phyloP scores from a whole-genome alignment of 2,113 vertebrate genomes.

The Anoura caudifer region DNA sequence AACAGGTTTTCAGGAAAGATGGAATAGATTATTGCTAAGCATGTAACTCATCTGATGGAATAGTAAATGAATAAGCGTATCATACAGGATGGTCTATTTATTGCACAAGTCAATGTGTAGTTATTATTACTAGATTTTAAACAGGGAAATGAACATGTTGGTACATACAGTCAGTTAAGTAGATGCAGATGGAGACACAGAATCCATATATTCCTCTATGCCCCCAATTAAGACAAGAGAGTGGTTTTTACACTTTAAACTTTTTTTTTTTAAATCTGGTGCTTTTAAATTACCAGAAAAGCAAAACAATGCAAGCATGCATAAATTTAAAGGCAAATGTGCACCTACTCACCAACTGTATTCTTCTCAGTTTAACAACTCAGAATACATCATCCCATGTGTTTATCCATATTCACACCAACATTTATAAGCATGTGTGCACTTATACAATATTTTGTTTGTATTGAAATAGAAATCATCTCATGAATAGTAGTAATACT shows the following conservation, averaged over 20 bases:
- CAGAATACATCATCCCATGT: neutral
- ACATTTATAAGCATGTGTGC: neutral
- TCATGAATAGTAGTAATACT: neutral
- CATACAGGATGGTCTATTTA: neutral
- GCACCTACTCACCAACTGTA: neutral
- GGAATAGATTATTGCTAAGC: neutral
- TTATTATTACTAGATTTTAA: neutral
- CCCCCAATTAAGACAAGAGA: neutral
- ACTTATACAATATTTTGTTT: neutral
- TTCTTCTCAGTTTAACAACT: neutral
- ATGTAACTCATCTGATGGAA: neutral
- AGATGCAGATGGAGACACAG: neutral
- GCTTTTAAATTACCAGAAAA: neutral
- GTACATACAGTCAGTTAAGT: neutral
- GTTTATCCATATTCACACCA: neutral
- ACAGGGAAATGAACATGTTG: neutral
- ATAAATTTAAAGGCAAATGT: neutral
- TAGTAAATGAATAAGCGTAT: neutral
- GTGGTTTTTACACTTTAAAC: neutral
- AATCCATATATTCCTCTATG: neutral
- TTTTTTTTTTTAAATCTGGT: neutral
- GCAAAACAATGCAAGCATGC: neutral
- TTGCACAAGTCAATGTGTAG: neutral
- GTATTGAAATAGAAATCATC: neutral
- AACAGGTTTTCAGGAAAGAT: neutral